Base-by-base conservation (phyloP, 2,797 vertebrate species). In the Ctenochaetus hawaiiensis region DNA sequence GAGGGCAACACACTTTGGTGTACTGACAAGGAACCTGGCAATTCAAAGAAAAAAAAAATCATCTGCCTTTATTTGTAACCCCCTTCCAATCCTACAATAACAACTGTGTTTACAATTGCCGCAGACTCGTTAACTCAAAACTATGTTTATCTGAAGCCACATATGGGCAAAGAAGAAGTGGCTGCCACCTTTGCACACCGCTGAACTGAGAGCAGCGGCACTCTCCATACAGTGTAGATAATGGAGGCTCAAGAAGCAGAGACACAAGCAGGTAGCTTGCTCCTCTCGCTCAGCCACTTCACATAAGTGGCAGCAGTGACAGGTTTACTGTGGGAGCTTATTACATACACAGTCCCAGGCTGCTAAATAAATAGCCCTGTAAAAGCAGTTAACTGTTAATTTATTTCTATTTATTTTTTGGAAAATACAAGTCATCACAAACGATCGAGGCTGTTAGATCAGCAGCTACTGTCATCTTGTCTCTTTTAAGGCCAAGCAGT, bases 231-330 rank as follows among this genome's bases (percentile, higher is more conserved):
- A 49, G 60, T 51, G 54, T 58, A 71, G 62, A 23, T 11, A 14
- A 30, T 10, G 53, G 23, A 68, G 54, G 54, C 61, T 22, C 16
- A 54, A n/a, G 61, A 60, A 72, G 73, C 23, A 58, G 74, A 57
- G 56, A 65, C 53, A 66, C 53, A 62, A 67, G 74, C 72, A 63
- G 45, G 49, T 44, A 71, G 49, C 65, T 77, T 47, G 5, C 17
- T 72, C 30, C 17, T 71, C 56, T 72, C 49, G 39, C 57, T 80
- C 59, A 70, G 59, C 76, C 68, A 69, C 77, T 80, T 83, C 47
- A 81, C 72, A 69, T 49, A 30, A 39, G 52, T 59, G 64, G 26
- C 34, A 63, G 53, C 52, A 10, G 39, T 67, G 73, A 72, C 67
- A 41, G 48, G n/a, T 72, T 72, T 37, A 58, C 63, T 65, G 67